Base-by-base conservation (phyloP, 2,797 vertebrate species). In the Enteromius trimaculatus region DNA sequence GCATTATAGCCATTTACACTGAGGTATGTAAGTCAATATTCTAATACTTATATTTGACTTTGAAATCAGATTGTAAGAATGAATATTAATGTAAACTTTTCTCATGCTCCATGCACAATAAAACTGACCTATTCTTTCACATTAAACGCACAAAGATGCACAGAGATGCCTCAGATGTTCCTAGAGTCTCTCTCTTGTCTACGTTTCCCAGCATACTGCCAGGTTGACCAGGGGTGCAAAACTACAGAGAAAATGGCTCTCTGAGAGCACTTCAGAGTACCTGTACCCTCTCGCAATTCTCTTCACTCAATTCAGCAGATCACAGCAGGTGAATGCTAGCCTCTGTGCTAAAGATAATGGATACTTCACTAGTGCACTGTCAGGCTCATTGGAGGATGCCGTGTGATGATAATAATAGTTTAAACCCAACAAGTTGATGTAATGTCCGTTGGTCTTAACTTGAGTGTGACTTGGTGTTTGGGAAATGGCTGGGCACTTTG, bases 301-400 rank as follows among this genome's bases (percentile, higher is more conserved):
- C 84, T 62, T 86, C 69, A 66, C 31, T 70, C 71, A 55, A 44
- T 77, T 77, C 60, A 66, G 64, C 19, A 80, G 58, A 83, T 81
- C 71, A 31, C 60, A 71, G 79, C 60, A 55, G 77, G 72, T 76
- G 64, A 83, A 88, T 81, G 47, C n/a, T 34, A 47, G 44, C 37
- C 72, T 86, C 74, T 47, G 37, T 26, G 17, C 74, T 79, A 85
- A 84, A 64, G 60, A 85, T 88, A 86, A 88, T 77, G 77, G 80
- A 80, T 72, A 72, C 76, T 47, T 70, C 64, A 62, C 71, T 70
- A 70, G 9, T 51, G 42, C 26, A 10, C 76, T 26, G 31, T 39
- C 42, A 47, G 37, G 42, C 53, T 84, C 70, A 53, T 69, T 68
- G 47, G 47, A 76, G 53, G 31, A 58, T 75, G 19, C 62, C 34